A percentile compares a stretch with the other conserved stretches of the same genome.
Conservation (phyloP, 2,888 invertebrate species). For the Ennomos erosarius region DNA sequence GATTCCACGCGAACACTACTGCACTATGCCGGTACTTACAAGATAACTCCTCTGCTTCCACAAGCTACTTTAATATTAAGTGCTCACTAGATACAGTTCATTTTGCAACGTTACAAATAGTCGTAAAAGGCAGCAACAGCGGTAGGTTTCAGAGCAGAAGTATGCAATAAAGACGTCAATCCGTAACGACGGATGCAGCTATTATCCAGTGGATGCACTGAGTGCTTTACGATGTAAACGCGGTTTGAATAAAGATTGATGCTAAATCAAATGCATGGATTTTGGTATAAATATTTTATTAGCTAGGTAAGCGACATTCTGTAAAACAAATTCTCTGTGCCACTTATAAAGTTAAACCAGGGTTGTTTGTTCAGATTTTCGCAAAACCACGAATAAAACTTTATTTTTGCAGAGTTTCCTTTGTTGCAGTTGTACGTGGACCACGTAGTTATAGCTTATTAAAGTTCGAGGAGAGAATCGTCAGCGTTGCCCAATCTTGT, state of each 20-base stretch:
- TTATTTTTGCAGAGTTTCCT: constrained; percentile 32
- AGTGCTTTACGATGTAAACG: constrained; percentile 68
- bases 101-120: constrained; percentile 7
- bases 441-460: constrained; percentile 36
- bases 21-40: constrained; percentile 41
- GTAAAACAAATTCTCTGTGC: background rate
- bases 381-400: constrained; percentile 35
- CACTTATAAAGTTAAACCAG: constrained; percentile 23
- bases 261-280: constrained; percentile 41
- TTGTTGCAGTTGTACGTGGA: constrained; percentile 35
- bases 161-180: constrained; percentile 72
- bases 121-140: constrained; percentile 42
- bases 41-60: constrained; percentile 21
- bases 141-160: constrained; percentile 54
- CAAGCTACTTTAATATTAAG: constrained; percentile 19
- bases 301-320: constrained; percentile 5
- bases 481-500: constrained; percentile 36
- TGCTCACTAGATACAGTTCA: constrained; percentile 12
- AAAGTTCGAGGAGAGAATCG: constrained; percentile 34
- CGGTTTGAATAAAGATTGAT: constrained; percentile 56
- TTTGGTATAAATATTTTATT: constrained; percentile 21
- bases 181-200: constrained; percentile 66
- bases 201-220: constrained; percentile 64
- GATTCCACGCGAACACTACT: constrained; percentile 55
- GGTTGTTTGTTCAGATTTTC: constrained; percentile 32